Conservation (phyloP, 92 coral and sea anemone genomes). For the Zoanthus solanderi region DNA sequence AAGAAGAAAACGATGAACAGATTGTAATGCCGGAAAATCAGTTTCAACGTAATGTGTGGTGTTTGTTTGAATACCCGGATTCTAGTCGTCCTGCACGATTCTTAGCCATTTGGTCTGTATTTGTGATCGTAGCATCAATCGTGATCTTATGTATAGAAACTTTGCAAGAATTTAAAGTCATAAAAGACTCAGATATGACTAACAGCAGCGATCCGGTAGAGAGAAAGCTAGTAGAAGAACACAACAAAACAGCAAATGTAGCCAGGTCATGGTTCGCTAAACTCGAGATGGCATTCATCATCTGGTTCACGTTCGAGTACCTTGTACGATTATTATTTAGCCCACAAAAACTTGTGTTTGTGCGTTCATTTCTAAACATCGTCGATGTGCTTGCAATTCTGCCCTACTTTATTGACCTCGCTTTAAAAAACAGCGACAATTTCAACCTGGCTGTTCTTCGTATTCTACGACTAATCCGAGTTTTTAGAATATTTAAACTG, state of each 20-base stretch:
- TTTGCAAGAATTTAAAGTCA: slow-evolving; percentile 74
- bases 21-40: slow-evolving; percentile 67
- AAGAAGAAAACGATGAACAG: slow-evolving; percentile 79
- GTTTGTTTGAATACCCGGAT: slow-evolving; percentile 92
- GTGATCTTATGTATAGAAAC: slow-evolving; percentile 93
- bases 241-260: slow-evolving; percentile 65
- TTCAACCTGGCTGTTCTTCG: slow-evolving; percentile 92
- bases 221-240: slow-evolving; percentile 48
- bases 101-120: slow-evolving; percentile 87
- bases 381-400: slow-evolving; percentile 93
- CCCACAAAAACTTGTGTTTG: slow-evolving; percentile 81
- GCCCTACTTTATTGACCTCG: slow-evolving; percentile 91
- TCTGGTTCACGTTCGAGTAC: slow-evolving; percentile 98
- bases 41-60: slow-evolving; percentile 83
- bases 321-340: slow-evolving; percentile 81
- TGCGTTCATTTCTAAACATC: slow-evolving; percentile 89
- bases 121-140: slow-evolving; percentile 91
- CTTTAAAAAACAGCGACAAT: slow-evolving; percentile 74
- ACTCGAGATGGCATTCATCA: slow-evolving; percentile 89
- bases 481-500: slow-evolving; percentile 94
- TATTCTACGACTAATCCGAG: slow-evolving; percentile 92
- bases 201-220: slow-evolving; percentile 76
- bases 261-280: slow-evolving; percentile 74
- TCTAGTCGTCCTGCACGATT: slow-evolving; percentile 86
- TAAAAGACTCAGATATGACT: slow-evolving; percentile 55